Base-by-base conservation (phyloP, 2,797 vertebrate genomes). In the Crotalus adamanteus region DNA sequence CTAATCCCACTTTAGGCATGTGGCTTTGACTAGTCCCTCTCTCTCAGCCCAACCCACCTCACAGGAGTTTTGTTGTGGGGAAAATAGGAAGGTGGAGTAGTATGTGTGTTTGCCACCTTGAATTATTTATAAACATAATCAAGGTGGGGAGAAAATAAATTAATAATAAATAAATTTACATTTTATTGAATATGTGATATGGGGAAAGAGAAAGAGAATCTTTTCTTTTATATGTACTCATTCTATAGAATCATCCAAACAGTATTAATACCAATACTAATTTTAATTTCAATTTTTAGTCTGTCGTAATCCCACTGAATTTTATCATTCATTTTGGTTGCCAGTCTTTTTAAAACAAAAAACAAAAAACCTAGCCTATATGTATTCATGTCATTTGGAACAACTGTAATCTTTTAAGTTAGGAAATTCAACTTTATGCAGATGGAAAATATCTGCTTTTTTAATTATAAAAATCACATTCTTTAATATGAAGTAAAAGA, bases 291-390 rank as follows among this genome's bases (percentile, higher is more conserved):
- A 25, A 87, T 2, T 83, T 93, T 94, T 78, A 86, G 31, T 89
- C 83, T 91, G 87, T 8, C 86, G 63, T 93, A 53, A 86, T 94
- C 91, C 57, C 56, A 9, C 57, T 93, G 90, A 95, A 91, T 86
- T 91, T 93, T 89, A 47, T 69, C 73, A 0, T 78, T 95, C 31
- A 73, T 55, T 89, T 95, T 61, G 7, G 26, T 89, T 65, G 57
- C 78, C 87, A 89, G n/a, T 47, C 42, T 47, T 47, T 47, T 47
- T 47, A 47, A 47, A 47, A 47, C 4, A 47, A 47, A 47, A 42
- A 42, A 42, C 42, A 37, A 42, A 47, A 47, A 47, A 47, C 0
- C 69, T 78, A 9, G 31, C 28, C 20, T 94, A 16, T 93, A 31
- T 55, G 78, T n/a, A 11, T n/a, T 69, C 65, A 86, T 86, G 85